Percentiles rank a stretch among this genome's conserved stretches.
These are phyloP conservation scores for Cyclura pinguis DNA, from an alignment of 2,797 vertebrate genomes.

Conservation along the genomic window DNA sequence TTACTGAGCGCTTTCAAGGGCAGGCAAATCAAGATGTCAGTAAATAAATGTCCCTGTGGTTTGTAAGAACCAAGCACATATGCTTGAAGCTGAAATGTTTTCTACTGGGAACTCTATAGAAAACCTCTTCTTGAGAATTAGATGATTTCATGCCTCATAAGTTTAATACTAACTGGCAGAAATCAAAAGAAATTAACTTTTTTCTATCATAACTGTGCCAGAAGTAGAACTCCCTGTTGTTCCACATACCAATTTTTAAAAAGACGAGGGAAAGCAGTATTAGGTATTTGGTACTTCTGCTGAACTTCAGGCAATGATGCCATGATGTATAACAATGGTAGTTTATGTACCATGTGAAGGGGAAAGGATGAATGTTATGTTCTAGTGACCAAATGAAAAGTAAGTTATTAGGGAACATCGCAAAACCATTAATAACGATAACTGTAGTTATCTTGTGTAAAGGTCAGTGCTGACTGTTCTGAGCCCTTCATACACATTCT, in stretches of 20 bases:
- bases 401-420: neutral
- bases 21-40: slow-evolving; percentile 43
- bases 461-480: neutral
- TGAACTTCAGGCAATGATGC: slow-evolving; percentile 34
- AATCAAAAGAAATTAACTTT: slow-evolving; percentile 73
- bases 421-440: neutral
- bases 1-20: slow-evolving; percentile 30
- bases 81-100: slow-evolving; percentile 58
- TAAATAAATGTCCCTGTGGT: slow-evolving; percentile 46
- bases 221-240: slow-evolving; percentile 45
- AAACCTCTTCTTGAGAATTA: slow-evolving; percentile 64
- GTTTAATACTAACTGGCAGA: slow-evolving; percentile 71
- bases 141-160: slow-evolving; percentile 72
- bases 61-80: slow-evolving; percentile 49
- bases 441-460: neutral
- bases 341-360: neutral
- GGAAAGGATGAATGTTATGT: neutral
- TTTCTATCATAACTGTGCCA: slow-evolving; percentile 49
- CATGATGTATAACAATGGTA: neutral
- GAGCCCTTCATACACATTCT: neutral
- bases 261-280: slow-evolving; percentile 21
- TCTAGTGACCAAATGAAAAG: slow-evolving; percentile 14
- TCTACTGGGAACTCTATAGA: slow-evolving; percentile 57
- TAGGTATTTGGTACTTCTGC: slow-evolving; percentile 17
- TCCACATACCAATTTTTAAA: slow-evolving; percentile 52